Percentiles rank a stretch among this genome's conserved stretches.
Conservation (phyloP, 2,797 vertebrate genomes). For the Enteromius mattozi region DNA sequence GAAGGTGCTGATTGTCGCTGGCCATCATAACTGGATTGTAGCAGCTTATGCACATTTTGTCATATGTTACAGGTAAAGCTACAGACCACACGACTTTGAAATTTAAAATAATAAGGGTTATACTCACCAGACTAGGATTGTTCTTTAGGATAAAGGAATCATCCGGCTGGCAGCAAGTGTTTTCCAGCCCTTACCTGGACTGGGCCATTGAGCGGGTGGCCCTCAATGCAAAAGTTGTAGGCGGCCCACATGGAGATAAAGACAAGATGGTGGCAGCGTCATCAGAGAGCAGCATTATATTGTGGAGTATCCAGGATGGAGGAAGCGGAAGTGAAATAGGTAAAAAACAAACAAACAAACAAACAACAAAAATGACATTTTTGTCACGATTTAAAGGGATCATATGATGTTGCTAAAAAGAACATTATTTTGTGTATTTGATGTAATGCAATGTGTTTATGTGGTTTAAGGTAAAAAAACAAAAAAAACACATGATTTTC, state of each 20-base stretch:
- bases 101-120: not conserved
- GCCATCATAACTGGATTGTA: slow-evolving; percentile 99
- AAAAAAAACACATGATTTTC: no score
- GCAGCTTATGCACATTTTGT: slow-evolving; percentile 97
- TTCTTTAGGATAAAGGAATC: slow-evolving; percentile 92
- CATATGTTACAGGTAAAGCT: slow-evolving; percentile 94
- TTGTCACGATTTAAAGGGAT: slow-evolving; percentile 74
- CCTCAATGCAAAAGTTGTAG: slow-evolving; percentile 96
- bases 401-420: no score
- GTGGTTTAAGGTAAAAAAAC: no score
- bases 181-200: slow-evolving; percentile 93
- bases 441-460: no score
- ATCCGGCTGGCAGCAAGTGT: slow-evolving; percentile 97
- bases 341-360: no score
- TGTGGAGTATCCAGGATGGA: slow-evolving; percentile 97
- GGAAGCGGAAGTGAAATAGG: slow-evolving; percentile 93
- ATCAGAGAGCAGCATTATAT: slow-evolving; percentile 92
- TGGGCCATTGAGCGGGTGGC: slow-evolving; percentile 95
- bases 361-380: no score
- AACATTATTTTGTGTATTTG: no score
- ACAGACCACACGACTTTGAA: not conserved
- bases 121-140: slow-evolving; percentile 17
- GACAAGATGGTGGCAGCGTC: slow-evolving; percentile 98
- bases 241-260: slow-evolving; percentile 96
- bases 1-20: slow-evolving; percentile 94